phyloP scores from a whole-genome alignment of 2,797 vertebrate species.

The Echiichthys vipera region DNA sequence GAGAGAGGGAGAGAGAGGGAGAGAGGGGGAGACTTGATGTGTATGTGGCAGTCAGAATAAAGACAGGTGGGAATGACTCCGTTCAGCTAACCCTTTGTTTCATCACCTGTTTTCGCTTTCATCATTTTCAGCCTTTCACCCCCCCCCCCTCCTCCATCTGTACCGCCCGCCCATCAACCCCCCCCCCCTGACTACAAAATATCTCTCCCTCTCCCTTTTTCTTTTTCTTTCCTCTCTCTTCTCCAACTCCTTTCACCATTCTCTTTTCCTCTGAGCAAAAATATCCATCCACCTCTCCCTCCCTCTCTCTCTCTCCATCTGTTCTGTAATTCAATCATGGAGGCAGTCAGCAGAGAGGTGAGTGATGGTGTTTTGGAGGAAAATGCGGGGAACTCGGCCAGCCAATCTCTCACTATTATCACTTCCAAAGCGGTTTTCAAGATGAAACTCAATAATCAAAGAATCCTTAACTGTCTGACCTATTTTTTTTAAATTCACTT shows the following conservation, averaged over 20 bases:
- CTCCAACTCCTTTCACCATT: conserved; percentile 21
- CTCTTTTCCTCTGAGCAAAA: conserved; percentile 50
- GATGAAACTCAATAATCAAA: conserved; percentile 15
- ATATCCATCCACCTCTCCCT: conserved; percentile 29
- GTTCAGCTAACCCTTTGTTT: conserved; percentile 32
- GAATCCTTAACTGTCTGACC: conserved; percentile 10
- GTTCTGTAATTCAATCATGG: conserved; percentile 73
- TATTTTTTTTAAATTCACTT: background rate
- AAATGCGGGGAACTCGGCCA: conserved; percentile 40
- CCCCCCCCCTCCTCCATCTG: conserved; percentile 20
- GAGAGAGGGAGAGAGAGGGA: too few species aligned
- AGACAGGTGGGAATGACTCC: conserved; percentile 15
- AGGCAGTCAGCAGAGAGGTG: conserved; percentile 58
- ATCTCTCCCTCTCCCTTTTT: background rate
- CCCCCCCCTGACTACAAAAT: conserved; percentile 4
- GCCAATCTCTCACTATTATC: conserved; percentile 36
- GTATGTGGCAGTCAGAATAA: conserved; percentile 20
- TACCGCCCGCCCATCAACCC: conserved; percentile 32
- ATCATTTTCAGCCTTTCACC: conserved; percentile 44
- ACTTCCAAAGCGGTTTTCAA: conserved; percentile 38
- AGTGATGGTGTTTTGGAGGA: conserved; percentile 69
- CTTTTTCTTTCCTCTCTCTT: conserved; percentile 5
- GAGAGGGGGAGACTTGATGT: background rate
- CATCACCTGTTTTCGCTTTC: conserved; percentile 39
- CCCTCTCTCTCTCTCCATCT: conserved; percentile 37